phyloP scores from a whole-genome alignment of 2,113 vertebrate genomes.

The Machaerirhynchus nigripectus region DNA sequence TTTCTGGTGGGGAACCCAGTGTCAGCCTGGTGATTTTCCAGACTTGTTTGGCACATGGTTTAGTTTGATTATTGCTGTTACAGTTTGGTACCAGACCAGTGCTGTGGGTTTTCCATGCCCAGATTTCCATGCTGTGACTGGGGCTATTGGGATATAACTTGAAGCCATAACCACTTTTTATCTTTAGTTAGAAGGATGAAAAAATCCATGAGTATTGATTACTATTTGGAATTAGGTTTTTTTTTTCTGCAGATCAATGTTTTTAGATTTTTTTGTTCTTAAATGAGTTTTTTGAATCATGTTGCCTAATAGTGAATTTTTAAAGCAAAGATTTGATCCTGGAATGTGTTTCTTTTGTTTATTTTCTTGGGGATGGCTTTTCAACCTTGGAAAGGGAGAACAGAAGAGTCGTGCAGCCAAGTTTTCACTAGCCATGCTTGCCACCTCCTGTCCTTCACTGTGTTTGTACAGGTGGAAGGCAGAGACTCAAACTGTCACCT shows the following conservation, averaged over 20 bases:
- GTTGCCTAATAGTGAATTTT: background rate
- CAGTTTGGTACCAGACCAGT: background rate
- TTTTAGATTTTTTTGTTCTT: background rate
- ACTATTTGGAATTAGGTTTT: background rate
- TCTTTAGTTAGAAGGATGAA: background rate
- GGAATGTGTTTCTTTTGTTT: background rate
- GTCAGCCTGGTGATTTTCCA: background rate
- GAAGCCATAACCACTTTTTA: background rate
- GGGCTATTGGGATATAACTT: background rate
- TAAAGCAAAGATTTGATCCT: background rate
- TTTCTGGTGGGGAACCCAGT: background rate
- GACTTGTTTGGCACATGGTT: background rate
- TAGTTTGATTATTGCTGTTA: background rate
- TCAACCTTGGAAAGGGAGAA: background rate
- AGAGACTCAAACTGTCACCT: background rate
- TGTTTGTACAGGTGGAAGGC: background rate
- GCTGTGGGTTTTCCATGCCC: background rate
- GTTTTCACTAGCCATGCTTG: background rate
- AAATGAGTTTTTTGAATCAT: background rate
- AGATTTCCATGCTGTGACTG: accelerated
- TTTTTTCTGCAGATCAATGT: background rate
- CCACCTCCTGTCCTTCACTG: background rate
- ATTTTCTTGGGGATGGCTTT: background rate
- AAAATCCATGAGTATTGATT: background rate
- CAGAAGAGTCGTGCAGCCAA: background rate